Evolutionary conservation across 2,113 vertebrate genomes (phyloP), one percentile per base, ranked within the genome.

Genomic region (Ifrita kowaldi): DNA sequence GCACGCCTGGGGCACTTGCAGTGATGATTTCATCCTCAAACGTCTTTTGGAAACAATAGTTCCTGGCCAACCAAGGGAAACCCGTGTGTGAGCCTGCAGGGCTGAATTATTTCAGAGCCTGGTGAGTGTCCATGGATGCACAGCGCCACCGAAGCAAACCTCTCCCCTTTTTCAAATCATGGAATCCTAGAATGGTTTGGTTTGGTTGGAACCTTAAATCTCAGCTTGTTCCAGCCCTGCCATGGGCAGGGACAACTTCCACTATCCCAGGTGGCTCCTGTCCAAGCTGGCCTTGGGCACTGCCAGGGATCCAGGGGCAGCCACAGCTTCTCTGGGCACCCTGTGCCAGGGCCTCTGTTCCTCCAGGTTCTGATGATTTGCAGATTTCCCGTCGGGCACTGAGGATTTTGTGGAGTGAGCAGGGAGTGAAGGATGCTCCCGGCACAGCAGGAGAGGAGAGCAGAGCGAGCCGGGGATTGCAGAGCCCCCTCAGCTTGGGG

Each of bases 331-430:
- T 23, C 71, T 62, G 63, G 13, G 3, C n/a, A 32, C 0, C 6
- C 59, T 19, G 67, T 37, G 59, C 50, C 73, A 27, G 37, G 0
- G 37, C 52, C 64, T 71, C 39, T 1, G 4, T 21, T n/a, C 8
- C 6, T 33, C 41, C 71, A 53, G 22, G 19, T 33, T 8, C 39
- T 19, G 76, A 10, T 0, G 5, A 3, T 53, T 16, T 62, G 7
- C n/a, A 41, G 65, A 3, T 52, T 26, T 50, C 44, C 35, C 0
- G 0, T 33, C 1, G 7, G 5, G 3, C 33, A 5, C 23, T 1
- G 6, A 4, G 5, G 60, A 41, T 7, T 62, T 22, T 3, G 15
- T 1, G 26, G 42, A 52, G 42, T 3, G 23, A 52, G 67, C 0
- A 20, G 20, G 62, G 7, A 7, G 55, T 14, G 26, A n/a, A 27